Conservation (phyloP, 2,888 invertebrate species). For the Drosophila rellima region DNA sequence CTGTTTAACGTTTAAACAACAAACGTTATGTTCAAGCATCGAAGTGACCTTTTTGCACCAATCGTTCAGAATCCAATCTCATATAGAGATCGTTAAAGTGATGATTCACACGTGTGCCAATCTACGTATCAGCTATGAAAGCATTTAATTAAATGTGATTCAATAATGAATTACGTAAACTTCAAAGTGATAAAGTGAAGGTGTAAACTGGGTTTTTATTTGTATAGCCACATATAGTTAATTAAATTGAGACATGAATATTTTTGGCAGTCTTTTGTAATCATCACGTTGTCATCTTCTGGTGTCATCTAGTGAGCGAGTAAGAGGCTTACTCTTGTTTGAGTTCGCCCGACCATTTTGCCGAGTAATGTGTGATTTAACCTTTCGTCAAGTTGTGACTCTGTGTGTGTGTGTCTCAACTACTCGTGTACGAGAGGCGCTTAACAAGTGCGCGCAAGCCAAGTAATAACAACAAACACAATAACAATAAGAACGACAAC, state of each 20-base stretch:
- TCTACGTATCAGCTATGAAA: conserved; percentile 3
- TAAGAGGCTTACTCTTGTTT: conserved; percentile 29
- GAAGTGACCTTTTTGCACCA: conserved; percentile 37
- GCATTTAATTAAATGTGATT: not conserved
- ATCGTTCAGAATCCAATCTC: conserved; percentile 36
- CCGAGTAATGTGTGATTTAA: conserved; percentile 51
- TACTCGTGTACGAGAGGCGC: conserved; percentile 55
- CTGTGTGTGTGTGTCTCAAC: conserved; percentile 30
- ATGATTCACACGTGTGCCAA: conserved; percentile 7
- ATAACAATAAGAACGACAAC: conserved; percentile 45
- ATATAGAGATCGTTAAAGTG: conserved; percentile 1
- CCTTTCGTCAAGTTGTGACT: conserved; percentile 34
- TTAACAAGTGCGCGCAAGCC: conserved; percentile 63
- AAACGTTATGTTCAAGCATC: conserved; percentile 22
- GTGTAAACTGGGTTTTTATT: conserved; percentile 7
- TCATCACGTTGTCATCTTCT: conserved; percentile 39
- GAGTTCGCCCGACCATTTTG: conserved; percentile 45
- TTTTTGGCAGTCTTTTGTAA: no score
- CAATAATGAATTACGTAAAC: not conserved
- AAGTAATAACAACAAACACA: conserved; percentile 42
- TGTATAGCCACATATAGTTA: conserved; percentile 8
- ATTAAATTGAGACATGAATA: no score
- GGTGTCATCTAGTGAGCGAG: conserved; percentile 11
- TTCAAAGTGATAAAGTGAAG: conserved; percentile 2
- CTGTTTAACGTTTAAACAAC: conserved; percentile 45